These are phyloP conservation scores for Pristionchus maxplancki DNA, from an alignment of 2,888 invertebrate genomes.

Conservation along the genomic window DNA sequence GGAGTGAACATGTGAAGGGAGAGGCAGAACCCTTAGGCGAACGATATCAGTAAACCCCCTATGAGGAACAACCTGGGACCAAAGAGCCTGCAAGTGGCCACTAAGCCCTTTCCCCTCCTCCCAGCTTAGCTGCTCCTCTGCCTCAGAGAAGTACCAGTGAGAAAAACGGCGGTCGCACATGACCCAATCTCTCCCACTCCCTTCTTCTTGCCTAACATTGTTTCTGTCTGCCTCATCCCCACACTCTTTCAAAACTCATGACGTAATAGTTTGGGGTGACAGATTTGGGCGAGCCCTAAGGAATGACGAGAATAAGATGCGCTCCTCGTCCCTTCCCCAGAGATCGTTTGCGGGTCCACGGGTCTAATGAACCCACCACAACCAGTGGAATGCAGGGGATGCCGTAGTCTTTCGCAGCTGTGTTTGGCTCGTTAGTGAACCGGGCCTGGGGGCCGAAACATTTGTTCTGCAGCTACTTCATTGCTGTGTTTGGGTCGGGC, in stretches of 20 bases:
- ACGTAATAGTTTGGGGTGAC: background rate
- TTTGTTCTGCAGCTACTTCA: too few relatives aligned
- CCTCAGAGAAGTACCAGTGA: background rate
- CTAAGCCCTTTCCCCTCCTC: background rate
- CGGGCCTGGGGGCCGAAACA: too few relatives aligned
- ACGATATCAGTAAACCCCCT: background rate
- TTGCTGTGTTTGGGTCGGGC: too few relatives aligned
- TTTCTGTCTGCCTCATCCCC: background rate
- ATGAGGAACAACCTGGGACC: background rate
- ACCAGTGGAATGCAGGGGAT: too few relatives aligned
- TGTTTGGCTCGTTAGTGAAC: background rate
- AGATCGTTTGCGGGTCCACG: background rate
- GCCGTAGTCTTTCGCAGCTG: background rate
- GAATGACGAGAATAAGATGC: conserved; percentile 1
- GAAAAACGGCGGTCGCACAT: background rate
- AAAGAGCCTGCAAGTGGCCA: background rate
- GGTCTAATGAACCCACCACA: background rate
- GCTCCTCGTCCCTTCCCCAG: background rate
- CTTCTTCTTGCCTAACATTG: background rate
- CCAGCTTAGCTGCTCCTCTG: background rate
- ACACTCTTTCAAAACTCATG: conserved; percentile 11
- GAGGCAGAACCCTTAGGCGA: too few relatives aligned
- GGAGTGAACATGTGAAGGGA: too few relatives aligned
- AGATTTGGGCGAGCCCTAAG: background rate
- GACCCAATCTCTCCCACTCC: conserved; percentile 10